A percentile compares a stretch with the other conserved stretches of the same genome.
Conservation (phyloP, 35 echinoderm and acorn worm genomes). For the Heliocidaris tuberculata region DNA sequence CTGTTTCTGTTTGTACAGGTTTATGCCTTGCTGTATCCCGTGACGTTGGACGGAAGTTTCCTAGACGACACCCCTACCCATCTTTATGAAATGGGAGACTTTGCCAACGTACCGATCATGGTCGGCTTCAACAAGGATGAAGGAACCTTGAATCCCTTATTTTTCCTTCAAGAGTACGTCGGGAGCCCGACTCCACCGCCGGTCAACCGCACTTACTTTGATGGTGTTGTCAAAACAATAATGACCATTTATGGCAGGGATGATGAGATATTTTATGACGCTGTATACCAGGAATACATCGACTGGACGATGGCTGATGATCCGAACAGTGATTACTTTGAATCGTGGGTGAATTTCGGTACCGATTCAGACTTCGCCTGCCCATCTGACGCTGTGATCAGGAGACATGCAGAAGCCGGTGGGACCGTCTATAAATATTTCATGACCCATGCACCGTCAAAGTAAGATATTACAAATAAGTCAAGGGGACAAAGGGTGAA, state of each 20-base stretch:
- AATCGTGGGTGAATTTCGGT: constrained; percentile 45
- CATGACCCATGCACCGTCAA: constrained; percentile 63
- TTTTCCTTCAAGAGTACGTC: constrained; percentile 26
- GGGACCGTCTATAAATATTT: constrained; percentile 60
- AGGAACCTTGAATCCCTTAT: constrained; percentile 53
- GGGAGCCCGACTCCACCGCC: neutral
- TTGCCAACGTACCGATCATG: constrained; percentile 57
- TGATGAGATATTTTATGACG: constrained; percentile 38
- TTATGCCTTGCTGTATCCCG: constrained; percentile 39
- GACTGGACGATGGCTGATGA: constrained; percentile 63
- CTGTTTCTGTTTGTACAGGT: constrained; percentile 22
- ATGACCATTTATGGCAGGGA: constrained; percentile 36
- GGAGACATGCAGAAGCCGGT: constrained; percentile 43
- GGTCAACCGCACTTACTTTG: constrained; percentile 3
- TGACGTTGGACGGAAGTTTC: constrained; percentile 64
- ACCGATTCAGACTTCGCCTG: constrained; percentile 60
- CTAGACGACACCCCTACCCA: constrained; percentile 54
- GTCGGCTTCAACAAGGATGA: constrained; percentile 73
- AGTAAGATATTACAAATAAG: neutral
- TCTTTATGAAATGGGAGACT: constrained; percentile 54
- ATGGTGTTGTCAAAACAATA: constrained; percentile 12
- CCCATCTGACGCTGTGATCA: constrained; percentile 39
- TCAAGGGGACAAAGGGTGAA: too few relatives aligned
- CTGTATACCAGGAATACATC: constrained; percentile 59
- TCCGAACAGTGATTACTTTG: constrained; percentile 47